phyloP scores from a whole-genome alignment of 2,797 vertebrate species.

The Chiroxiphia lanceolata region DNA sequence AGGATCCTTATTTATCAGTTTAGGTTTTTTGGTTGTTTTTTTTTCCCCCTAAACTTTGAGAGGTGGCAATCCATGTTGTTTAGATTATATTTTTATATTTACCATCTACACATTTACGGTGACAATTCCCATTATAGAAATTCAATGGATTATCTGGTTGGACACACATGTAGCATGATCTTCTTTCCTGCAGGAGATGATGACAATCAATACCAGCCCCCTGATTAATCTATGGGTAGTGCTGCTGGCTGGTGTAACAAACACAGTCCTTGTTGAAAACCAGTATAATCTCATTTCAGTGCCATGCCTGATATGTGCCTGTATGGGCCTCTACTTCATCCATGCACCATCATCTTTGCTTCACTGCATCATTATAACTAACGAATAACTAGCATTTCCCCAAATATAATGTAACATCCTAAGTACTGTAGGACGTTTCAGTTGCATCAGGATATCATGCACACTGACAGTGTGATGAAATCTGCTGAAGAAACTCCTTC shows the following conservation, averaged over 20 bases:
- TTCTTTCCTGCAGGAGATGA: not conserved
- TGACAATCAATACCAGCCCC: not conserved
- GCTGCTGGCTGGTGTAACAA: not conserved
- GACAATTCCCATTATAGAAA: not conserved
- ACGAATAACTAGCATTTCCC: not conserved
- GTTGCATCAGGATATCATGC: not conserved
- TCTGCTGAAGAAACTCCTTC: not conserved
- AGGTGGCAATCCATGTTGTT: not conserved
- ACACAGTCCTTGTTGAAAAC: not conserved
- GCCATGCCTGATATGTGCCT: not conserved
- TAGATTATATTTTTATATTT: not conserved
- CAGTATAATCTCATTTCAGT: not conserved
- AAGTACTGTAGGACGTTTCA: not conserved
- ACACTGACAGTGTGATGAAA: not conserved
- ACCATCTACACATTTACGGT: not conserved
- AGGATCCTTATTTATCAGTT: not conserved
- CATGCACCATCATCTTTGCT: not conserved
- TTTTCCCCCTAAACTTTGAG: not conserved
- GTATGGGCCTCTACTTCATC: not conserved
- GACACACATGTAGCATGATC: not conserved
- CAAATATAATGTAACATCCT: not conserved
- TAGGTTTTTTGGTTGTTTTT: not conserved
- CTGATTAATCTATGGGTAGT: not conserved
- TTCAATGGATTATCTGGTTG: not conserved
- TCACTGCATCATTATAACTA: not conserved